A percentile compares a stretch with the other conserved stretches of the same genome.
These are phyloP conservation scores for Chloropsis cyanopogon DNA, from an alignment of 2,113 vertebrate species.

Conservation along the genomic window DNA sequence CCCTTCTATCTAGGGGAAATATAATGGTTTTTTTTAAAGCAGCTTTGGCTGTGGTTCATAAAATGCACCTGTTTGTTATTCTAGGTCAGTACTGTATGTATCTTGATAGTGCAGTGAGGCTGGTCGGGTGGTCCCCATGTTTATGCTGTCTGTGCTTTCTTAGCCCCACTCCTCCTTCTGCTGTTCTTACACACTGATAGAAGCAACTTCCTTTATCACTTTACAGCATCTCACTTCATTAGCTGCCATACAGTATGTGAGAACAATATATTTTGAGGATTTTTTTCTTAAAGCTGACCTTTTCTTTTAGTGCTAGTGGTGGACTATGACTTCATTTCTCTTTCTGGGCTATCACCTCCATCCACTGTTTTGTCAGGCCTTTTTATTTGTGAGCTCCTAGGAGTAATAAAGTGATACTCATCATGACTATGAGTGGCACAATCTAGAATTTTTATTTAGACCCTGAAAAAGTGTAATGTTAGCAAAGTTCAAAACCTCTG, in stretches of 20 bases:
- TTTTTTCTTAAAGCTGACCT: not conserved
- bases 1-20: not conserved
- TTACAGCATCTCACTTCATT: not conserved
- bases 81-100: not conserved
- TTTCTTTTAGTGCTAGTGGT: not conserved
- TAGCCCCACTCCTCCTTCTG: not conserved
- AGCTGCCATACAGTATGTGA: not conserved
- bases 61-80: not conserved
- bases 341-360: not conserved
- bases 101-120: not conserved
- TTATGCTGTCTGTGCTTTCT: not conserved
- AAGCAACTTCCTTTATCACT: not conserved
- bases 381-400: not conserved
- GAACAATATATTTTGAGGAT: not conserved
- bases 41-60: not conserved
- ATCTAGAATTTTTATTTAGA: not conserved
- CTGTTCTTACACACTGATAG: not conserved
- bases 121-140: not conserved
- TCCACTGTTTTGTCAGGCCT: not conserved
- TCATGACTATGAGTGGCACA: rapidly evolving
- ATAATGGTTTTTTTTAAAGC: not conserved
- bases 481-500: not conserved
- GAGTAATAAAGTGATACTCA: not conserved
- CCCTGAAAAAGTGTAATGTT: not conserved
- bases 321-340: not conserved